A percentile compares a stretch with the other conserved stretches of the same genome.
phyloP scores from a whole-genome alignment of 1,140 invertebrate genomes.

The Galendromus occidentalis region DNA sequence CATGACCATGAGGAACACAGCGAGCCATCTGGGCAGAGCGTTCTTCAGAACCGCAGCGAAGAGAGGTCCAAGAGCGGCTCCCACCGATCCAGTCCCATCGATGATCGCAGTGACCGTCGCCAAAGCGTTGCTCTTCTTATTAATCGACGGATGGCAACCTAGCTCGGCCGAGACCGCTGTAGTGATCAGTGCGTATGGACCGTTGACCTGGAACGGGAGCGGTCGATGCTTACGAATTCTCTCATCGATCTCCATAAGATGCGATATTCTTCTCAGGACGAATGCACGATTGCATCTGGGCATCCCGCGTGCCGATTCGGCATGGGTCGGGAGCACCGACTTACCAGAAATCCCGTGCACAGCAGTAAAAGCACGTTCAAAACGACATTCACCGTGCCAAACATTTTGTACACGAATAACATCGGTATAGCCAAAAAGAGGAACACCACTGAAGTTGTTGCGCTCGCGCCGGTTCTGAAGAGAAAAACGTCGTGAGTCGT shows the following conservation, averaged over 20 bases:
- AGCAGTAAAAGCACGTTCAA: not conserved
- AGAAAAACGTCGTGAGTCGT: too few relatives aligned
- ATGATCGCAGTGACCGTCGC: conserved; percentile 92
- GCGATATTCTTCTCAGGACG: not conserved
- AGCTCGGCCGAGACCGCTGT: conserved; percentile 86
- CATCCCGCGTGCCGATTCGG: too few relatives aligned
- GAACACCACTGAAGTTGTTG: conserved; percentile 61
- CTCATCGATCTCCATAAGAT: not conserved
- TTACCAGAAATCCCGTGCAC: not conserved
- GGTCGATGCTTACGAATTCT: conserved; percentile 4
- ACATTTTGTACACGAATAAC: conserved; percentile 33
- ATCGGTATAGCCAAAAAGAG: conserved; percentile 54
- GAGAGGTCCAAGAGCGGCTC: conserved; percentile 71
- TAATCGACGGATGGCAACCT: conserved; percentile 62
- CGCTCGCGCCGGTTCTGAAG: conserved; percentile 49
- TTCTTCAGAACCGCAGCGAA: conserved; percentile 58
- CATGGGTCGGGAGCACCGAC: too few relatives aligned
- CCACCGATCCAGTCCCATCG: conserved; percentile 84
- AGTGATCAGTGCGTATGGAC: conserved; percentile 84
- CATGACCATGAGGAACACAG: conserved; percentile 84
- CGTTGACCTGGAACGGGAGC: conserved; percentile 48
- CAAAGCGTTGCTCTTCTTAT: conserved; percentile 64
- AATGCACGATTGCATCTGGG: too few relatives aligned
- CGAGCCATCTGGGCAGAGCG: conserved; percentile 44
- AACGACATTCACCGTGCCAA: not conserved